A percentile compares a stretch with the other conserved stretches of the same genome.
Conservation (phyloP, 2,113 vertebrate genomes). For the Phocoena phocoena region DNA sequence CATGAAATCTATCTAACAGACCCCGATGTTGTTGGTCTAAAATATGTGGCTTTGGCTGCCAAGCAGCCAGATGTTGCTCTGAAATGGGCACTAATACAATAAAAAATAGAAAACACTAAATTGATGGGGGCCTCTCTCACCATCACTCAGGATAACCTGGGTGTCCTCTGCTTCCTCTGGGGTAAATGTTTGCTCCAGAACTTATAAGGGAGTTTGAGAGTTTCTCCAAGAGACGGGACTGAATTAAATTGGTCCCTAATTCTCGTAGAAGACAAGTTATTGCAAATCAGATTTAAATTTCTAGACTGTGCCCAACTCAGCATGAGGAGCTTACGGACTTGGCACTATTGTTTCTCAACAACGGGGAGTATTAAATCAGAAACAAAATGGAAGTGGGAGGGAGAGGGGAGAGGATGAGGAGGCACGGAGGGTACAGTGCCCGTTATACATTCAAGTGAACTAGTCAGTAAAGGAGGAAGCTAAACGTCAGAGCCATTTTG, state of each 20-base stretch:
- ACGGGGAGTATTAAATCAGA: constrained; percentile 54
- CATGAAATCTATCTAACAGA: constrained; percentile 60
- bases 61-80: constrained; percentile 69
- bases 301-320: constrained; percentile 52
- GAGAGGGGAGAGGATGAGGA: too few relatives aligned
- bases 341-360: constrained; percentile 62
- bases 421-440: constrained; percentile 18
- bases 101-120: neutral
- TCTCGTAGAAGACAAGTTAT: constrained; percentile 23
- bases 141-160: neutral
- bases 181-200: constrained; percentile 13
- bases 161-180: constrained; percentile 17
- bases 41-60: constrained; percentile 47
- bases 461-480: neutral
- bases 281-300: constrained; percentile 67
- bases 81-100: constrained; percentile 52
- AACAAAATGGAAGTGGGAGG: too few relatives aligned
- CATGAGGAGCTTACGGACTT: constrained; percentile 48
- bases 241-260: constrained; percentile 61
- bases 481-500: neutral
- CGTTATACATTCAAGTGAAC: neutral
- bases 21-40: constrained; percentile 15
- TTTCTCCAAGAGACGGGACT: constrained; percentile 42
- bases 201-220: neutral
- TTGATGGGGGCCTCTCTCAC: neutral